Base-by-base conservation (phyloP, 2,797 vertebrate species). In the Picus viridis region DNA sequence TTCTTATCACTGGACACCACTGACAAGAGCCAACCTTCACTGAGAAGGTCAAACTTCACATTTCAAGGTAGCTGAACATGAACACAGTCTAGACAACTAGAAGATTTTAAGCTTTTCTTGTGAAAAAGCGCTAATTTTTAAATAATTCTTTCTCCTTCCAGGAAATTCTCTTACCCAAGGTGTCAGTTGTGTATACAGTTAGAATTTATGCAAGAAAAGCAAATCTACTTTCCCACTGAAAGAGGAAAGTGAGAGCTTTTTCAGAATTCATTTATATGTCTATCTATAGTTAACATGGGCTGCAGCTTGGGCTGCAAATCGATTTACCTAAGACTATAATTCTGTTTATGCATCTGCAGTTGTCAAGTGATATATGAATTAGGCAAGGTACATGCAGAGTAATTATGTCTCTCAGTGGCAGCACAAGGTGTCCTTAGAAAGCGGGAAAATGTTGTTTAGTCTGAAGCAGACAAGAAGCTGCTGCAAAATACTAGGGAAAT, bases 301-400 rank as follows among this genome's bases (percentile, higher is more conserved):
- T 83, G 30, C 9, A 75, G 26, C 18, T 61, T 86, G 19, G 16
- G 12, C 16, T 80, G 30, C 14, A 83, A 86, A 69, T 59, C 0
- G 0, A 24, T 64, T 88, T 82, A 77, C 51, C 24, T 69, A 70
- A 53, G 59, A 74, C 67, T 59, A 45, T 47, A 0, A 58, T 51
- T 90, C 71, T 61, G 4, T 71, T 86, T 84, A 88, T 93, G 54
- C 6, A 62, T 82, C 47, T 92, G 65, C 18, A 77, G 16, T 74
- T 84, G 47, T 91, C 41, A 56, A 36, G 24, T 49, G 36, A 45
- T 61, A 65, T 10, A 75, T 47, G 34, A 83, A 76, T 39, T 86
- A 88, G 62, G 5, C 16, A 74, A 77, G 26, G 29, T 57, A 72
- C 15, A 59, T 14, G 5, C 51, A 76, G 58, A 76, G n/a, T 58